These are phyloP conservation scores for Drosophila dives DNA, from an alignment of 2,888 invertebrate genomes.

Conservation along the genomic window DNA sequence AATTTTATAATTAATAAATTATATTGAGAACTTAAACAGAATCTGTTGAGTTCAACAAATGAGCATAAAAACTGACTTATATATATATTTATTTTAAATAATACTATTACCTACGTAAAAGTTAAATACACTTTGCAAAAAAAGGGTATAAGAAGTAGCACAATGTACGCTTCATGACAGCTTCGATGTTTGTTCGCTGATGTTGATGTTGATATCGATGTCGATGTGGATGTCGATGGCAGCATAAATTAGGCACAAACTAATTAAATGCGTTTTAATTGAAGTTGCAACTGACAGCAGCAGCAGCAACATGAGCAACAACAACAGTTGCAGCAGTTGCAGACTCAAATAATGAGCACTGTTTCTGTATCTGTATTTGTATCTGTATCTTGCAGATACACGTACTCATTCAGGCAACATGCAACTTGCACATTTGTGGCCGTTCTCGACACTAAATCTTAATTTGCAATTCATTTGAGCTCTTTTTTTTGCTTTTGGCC, in stretches of 20 bases:
- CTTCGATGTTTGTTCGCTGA: constrained; percentile 24
- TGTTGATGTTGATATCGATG: constrained; percentile 29
- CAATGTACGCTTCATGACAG: constrained; percentile 47
- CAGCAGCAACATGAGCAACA: neutral
- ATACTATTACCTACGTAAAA: neutral
- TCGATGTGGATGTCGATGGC: constrained; percentile 49
- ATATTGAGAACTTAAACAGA: neutral
- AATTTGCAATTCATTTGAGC: constrained; percentile 28
- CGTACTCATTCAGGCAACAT: constrained; percentile 26
- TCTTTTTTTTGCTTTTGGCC: neutral
- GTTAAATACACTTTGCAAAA: neutral
- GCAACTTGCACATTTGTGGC: constrained; percentile 28
- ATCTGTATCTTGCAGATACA: constrained; percentile 37
- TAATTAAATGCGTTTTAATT: constrained; percentile 75
- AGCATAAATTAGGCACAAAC: constrained; percentile 75
- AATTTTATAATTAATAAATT: neutral
- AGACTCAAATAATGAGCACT: constrained; percentile 46
- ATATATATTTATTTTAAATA: neutral
- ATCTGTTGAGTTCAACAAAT: neutral
- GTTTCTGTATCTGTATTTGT: constrained; percentile 25
- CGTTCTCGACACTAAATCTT: constrained; percentile 30
- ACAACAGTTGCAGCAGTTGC: neutral
- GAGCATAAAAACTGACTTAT: neutral
- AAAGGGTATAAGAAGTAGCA: constrained; percentile 32
- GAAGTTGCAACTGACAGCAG: constrained; percentile 62